Evolutionary conservation across 2,113 vertebrate species (phyloP).

Genomic region (Aegithalos caudatus): DNA sequence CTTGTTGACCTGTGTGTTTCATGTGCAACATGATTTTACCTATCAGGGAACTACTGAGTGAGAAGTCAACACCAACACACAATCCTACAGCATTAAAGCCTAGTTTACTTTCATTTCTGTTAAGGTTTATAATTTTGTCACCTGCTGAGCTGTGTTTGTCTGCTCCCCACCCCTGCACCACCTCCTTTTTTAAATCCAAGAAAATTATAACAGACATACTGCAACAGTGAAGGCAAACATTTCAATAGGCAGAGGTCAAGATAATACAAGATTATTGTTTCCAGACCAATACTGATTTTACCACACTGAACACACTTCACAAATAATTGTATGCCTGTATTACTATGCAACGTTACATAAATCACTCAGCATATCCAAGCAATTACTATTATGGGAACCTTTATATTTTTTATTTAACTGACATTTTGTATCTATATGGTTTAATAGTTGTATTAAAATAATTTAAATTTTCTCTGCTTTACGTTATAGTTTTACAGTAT

Average conservation of each 20-base stretch:
- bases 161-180: neutral
- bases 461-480: neutral
- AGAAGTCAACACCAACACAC: neutral
- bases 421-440: neutral
- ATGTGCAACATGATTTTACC: neutral
- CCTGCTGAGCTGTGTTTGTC: neutral
- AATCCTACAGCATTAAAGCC: neutral
- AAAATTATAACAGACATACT: neutral
- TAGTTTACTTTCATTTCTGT: neutral
- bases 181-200: neutral
- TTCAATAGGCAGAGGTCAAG: neutral
- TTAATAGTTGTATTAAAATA: neutral
- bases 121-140: neutral
- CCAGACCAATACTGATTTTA: neutral
- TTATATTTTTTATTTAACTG: neutral
- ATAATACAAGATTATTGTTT: neutral
- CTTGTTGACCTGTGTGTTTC: neutral
- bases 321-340: neutral
- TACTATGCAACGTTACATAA: neutral
- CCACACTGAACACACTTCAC: neutral
- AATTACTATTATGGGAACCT: neutral
- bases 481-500: neutral
- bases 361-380: neutral
- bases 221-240: neutral
- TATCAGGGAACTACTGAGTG: neutral